phyloP scores from a whole-genome alignment of 2,113 vertebrate genomes.

The Silurus asotus region DNA sequence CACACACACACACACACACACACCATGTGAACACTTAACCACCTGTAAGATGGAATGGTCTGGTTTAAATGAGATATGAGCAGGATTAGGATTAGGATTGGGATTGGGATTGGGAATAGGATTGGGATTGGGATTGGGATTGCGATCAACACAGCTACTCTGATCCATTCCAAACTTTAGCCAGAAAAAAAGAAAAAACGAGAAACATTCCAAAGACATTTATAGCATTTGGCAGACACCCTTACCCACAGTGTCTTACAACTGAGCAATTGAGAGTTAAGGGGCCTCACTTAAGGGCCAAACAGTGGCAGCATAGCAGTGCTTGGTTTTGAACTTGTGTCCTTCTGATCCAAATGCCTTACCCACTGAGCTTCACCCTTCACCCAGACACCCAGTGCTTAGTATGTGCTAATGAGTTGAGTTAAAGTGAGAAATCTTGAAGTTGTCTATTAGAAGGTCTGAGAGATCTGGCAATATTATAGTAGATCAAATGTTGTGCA shows the following conservation, averaged over 20 bases:
- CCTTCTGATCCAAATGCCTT: too few species aligned
- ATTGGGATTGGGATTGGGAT: neutral
- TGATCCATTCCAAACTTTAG: too few species aligned
- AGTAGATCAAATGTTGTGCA: neutral
- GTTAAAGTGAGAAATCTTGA: neutral
- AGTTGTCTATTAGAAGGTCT: neutral
- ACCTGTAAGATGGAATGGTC: neutral
- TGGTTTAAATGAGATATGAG: neutral
- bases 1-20: slow-evolving; percentile 33
- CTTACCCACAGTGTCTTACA: too few species aligned
- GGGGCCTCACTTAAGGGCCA: too few species aligned
- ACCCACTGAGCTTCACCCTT: too few species aligned
- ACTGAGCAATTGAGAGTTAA: too few species aligned
- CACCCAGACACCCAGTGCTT: neutral
- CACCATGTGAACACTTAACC: neutral
- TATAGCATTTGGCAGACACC: too few species aligned
- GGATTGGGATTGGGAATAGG: neutral
- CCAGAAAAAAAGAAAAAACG: too few species aligned
- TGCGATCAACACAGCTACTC: too few species aligned
- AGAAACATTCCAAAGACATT: too few species aligned
- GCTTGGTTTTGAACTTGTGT: too few species aligned
- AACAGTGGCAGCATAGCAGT: too few species aligned
- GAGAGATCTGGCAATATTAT: neutral
- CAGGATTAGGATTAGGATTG: neutral
- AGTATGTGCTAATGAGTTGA: neutral